Base-by-base conservation (phyloP, 2,113 vertebrate species). In the Pteronura brasiliensis region DNA sequence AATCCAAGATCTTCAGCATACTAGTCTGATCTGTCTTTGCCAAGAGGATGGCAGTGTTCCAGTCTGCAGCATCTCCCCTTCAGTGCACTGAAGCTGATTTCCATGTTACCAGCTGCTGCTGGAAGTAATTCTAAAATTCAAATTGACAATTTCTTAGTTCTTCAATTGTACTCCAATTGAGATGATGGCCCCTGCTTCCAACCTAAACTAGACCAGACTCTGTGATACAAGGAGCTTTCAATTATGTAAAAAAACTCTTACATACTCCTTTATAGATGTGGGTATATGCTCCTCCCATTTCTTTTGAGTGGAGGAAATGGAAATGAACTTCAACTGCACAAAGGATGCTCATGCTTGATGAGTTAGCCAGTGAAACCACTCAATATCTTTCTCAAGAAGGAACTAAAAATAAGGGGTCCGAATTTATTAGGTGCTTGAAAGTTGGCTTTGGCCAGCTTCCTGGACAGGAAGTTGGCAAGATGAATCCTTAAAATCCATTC, bases 391-490 rank as follows among this genome's bases (percentile, higher is more conserved):
- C 80, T 90, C 39, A 67, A 93, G 81, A 96, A 95, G 96, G 52
- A 95, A 71, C 90, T 88, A 76, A 95, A 96, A 86, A 85, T 52
- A 91, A 93, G 89, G 69, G 34, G 18, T 72, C 52, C 55, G 87
- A 42, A 91, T 97, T 88, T 84, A 63, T 96, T 89, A 95, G 87
- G 55, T 81, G 55, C 63, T 97, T 88, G 57, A 61, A 95, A 91
- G 77, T 82, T 98, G 91, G 93, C 86, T 72, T 88, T 93, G 81
- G 59, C 47, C 63, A 86, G 93, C 29, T 79, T 52, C 18, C 76
- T 79, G 42, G 59, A 55, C 76, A 96, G 88, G 90, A 95, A 92
- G 87, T 85, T 93, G 96, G 77, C 69, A 77, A 96, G 84, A 52
- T 57, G 90, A 90, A 76, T 87, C 69, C 63, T 79, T 94, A 89